A percentile compares a stretch with the other conserved stretches of the same genome.
These are phyloP conservation scores for Plebejus anna DNA, from an alignment of 2,888 invertebrate species.

Conservation along the genomic window DNA sequence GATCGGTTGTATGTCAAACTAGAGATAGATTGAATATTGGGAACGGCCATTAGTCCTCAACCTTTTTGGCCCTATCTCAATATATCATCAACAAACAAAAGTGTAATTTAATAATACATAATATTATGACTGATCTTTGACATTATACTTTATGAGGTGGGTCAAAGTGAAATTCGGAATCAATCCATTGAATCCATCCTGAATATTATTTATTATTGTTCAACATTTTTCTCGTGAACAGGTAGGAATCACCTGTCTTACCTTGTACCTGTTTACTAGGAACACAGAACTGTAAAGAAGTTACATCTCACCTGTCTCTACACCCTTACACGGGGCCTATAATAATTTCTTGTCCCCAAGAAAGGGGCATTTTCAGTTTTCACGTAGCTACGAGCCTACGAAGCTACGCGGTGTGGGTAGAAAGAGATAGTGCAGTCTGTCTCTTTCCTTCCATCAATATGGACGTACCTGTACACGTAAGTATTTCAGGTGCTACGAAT, in stretches of 20 bases:
- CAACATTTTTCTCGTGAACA: constrained; percentile 8
- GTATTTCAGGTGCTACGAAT: constrained; percentile 26
- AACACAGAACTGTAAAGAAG: constrained; percentile 48
- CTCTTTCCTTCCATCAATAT: background rate
- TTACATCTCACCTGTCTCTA: constrained; percentile 46
- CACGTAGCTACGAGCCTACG: background rate
- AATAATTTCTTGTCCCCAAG: background rate
- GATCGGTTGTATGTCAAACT: too few species aligned
- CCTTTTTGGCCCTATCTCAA: too few species aligned
- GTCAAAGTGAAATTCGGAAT: too few species aligned
- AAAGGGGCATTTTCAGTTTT: constrained; percentile 1
- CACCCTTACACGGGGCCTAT: constrained; percentile 33
- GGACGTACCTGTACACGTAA: background rate
- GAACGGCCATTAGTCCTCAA: background rate
- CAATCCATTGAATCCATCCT: too few species aligned
- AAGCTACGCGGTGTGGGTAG: background rate
- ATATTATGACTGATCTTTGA: too few species aligned
- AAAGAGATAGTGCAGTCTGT: background rate
- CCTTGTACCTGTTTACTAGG: constrained; percentile 62
- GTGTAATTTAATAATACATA: too few species aligned
- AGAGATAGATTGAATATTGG: too few species aligned
- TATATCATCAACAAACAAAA: too few species aligned
- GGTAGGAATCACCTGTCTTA: constrained; percentile 54
- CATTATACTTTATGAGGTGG: too few species aligned
- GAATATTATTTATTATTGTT: background rate